phyloP scores from a whole-genome alignment of 2,888 invertebrate species.

The Arrhopalites spinosus region DNA sequence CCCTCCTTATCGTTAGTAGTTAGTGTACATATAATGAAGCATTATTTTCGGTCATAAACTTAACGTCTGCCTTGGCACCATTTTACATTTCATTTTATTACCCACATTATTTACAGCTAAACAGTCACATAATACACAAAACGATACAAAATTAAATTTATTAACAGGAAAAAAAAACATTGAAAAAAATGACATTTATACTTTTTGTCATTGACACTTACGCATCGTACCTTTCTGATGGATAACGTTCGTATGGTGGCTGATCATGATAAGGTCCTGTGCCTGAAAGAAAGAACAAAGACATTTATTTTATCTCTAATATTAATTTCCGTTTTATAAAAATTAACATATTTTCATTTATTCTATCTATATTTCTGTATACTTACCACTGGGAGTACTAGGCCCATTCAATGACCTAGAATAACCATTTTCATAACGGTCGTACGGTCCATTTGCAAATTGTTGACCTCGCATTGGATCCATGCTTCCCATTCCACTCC shows the following conservation, averaged over 20 bases:
- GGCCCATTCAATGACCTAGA: slow-evolving; percentile 59
- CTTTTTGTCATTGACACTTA: background rate
- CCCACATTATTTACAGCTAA: background rate
- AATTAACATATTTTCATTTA: no score
- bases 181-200: no score
- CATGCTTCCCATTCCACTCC: slow-evolving; percentile 44
- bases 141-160: background rate
- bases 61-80: no score
- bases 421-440: slow-evolving; percentile 58
- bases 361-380: no score
- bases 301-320: no score
- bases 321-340: no score
- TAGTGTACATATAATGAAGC: no score
- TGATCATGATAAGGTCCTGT: slow-evolving; percentile 47
- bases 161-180: no score
- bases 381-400: slow-evolving; percentile 49
- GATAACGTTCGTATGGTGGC: slow-evolving; percentile 56
- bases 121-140: background rate
- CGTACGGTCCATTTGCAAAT: slow-evolving; percentile 54
- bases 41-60: no score
- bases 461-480: slow-evolving; percentile 49
- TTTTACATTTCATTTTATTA: background rate
- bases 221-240: slow-evolving; percentile 53
- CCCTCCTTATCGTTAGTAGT: no score
- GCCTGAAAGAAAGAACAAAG: background rate